Conservation (phyloP, 2,888 invertebrate genomes). For the Incurvaria masculella region DNA sequence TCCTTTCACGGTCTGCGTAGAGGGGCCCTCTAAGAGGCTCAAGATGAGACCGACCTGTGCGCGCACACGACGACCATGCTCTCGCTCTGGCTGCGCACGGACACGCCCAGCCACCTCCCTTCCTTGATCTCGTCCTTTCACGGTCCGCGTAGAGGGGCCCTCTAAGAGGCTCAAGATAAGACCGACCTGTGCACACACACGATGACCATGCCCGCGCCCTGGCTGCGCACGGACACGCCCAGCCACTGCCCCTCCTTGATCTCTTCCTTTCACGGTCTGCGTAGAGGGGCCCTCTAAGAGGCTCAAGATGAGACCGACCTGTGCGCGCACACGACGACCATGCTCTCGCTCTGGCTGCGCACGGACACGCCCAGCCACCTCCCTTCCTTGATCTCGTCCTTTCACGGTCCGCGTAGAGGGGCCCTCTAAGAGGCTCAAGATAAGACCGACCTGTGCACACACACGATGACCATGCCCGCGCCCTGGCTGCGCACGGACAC, state of each 20-base stretch:
- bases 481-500: slow-evolving; percentile 89
- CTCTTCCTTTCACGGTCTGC: no score
- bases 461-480: slow-evolving; percentile 72
- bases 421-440: no score
- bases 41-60: slow-evolving; percentile 52
- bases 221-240: slow-evolving; percentile 89
- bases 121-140: slow-evolving; percentile 88
- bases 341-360: slow-evolving; percentile 80
- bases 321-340: slow-evolving; percentile 73
- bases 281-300: no score
- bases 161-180: slow-evolving; percentile 22
- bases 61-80: slow-evolving; percentile 77
- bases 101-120: slow-evolving; percentile 94
- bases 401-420: no score
- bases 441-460: slow-evolving; percentile 61
- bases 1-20: no score
- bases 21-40: no score
- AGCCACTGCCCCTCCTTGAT: slow-evolving; percentile 94
- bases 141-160: no score
- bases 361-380: slow-evolving; percentile 97
- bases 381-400: slow-evolving; percentile 84
- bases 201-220: slow-evolving; percentile 78
- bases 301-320: slow-evolving; percentile 42
- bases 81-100: slow-evolving; percentile 82
- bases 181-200: slow-evolving; percentile 65